Percentiles rank a stretch among this genome's conserved stretches.
These are phyloP conservation scores for Chionis minor DNA, from an alignment of 2,113 vertebrate species.

Conservation along the genomic window DNA sequence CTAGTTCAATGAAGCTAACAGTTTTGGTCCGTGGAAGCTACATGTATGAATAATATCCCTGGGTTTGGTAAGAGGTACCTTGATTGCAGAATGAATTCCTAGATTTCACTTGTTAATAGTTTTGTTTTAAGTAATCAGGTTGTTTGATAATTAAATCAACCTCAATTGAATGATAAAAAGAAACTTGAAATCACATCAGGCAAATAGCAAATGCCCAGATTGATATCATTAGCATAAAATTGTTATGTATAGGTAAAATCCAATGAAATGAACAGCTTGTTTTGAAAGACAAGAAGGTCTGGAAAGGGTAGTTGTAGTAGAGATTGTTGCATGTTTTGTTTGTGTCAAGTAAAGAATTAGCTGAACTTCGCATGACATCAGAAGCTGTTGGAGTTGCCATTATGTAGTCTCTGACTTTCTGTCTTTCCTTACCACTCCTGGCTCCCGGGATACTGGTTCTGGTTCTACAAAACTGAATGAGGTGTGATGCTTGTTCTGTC, in stretches of 20 bases:
- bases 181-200: background rate
- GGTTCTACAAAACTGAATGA: background rate
- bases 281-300: background rate
- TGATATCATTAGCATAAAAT: background rate
- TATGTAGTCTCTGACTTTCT: fast-evolving
- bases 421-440: background rate
- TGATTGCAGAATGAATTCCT: background rate
- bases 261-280: background rate
- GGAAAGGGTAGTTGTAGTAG: background rate
- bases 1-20: background rate
- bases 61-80: background rate
- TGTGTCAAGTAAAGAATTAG: background rate
- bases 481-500: background rate
- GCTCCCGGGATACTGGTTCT: background rate
- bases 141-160: background rate
- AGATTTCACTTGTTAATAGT: background rate
- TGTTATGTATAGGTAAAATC: background rate
- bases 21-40: background rate
- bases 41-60: background rate
- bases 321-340: background rate
- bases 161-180: background rate
- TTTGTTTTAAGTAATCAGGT: background rate
- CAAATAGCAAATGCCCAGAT: background rate
- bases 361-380: background rate
- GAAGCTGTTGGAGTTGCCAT: background rate